Conservation (phyloP, 53 echinoderm and acorn worm species). For the Echinometra lucunter region DNA sequence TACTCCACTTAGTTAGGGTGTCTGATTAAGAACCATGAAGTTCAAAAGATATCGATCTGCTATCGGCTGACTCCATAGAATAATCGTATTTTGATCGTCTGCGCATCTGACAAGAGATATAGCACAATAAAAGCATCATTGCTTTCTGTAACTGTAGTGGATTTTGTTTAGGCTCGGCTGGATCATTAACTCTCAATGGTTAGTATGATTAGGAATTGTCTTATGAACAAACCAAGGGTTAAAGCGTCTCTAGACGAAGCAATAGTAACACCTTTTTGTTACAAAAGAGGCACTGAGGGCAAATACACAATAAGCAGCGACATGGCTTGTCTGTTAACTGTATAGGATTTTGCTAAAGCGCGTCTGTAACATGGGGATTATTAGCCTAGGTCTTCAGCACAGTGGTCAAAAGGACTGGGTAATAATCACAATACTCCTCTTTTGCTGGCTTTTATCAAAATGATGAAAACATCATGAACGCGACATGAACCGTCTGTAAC, state of each 20-base stretch:
- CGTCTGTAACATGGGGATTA: neutral
- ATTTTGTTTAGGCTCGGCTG: neutral
- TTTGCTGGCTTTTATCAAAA: neutral
- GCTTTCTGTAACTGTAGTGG: conserved; percentile 17
- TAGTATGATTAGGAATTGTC: neutral
- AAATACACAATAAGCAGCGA: too few species aligned
- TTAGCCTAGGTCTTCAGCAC: neutral
- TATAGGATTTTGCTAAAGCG: neutral
- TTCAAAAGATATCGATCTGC: conserved; percentile 11
- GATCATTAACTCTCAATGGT: neutral
- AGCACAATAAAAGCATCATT: neutral
- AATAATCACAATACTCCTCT: conserved; percentile 3
- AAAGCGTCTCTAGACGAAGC: neutral
- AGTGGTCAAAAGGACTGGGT: too few species aligned
- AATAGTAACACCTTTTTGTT: neutral
- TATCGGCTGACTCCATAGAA: conserved; percentile 10
- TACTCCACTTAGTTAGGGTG: neutral
- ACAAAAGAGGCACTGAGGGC: too few species aligned
- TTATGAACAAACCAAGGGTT: neutral
- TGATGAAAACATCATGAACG: too few species aligned
- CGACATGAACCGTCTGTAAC: too few species aligned
- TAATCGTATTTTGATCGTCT: neutral
- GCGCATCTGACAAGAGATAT: neutral
- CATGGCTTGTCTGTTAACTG: neutral
- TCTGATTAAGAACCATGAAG: conserved; percentile 4